Evolutionary conservation across 2,888 invertebrate genomes (phyloP).

Genomic region (Drosophila ochracea): DNA sequence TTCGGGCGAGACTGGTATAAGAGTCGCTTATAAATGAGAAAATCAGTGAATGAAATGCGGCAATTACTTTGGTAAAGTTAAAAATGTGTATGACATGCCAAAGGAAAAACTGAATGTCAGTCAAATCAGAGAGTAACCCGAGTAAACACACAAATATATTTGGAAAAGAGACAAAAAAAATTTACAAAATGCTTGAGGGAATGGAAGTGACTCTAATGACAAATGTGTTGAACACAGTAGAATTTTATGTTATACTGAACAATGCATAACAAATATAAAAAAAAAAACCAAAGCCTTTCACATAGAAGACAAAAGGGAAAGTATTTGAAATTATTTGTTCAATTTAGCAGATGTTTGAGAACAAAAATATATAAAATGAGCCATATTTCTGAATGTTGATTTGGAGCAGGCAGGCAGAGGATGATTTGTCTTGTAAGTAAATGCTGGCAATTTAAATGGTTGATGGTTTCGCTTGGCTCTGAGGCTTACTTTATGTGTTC

Average conservation of each 20-base stretch:
- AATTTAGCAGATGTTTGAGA: conserved; percentile 8
- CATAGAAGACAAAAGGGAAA: conserved; percentile 2
- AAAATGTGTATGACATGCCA: conserved; percentile 11
- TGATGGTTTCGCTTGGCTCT: conserved; percentile 8
- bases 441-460: conserved; percentile 7
- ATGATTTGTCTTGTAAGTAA: conserved; percentile 7
- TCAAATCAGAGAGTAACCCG: neutral
- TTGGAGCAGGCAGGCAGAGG: neutral
- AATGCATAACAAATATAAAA: neutral
- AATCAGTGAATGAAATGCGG: conserved; percentile 7
- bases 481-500: neutral
- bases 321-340: conserved; percentile 4
- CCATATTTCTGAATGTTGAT: conserved; percentile 15
- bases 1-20: conserved; percentile 34
- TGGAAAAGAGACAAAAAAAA: neutral
- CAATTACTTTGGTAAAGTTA: conserved; percentile 10
- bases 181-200: conserved; percentile 13
- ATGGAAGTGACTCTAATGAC: conserved; percentile 15
- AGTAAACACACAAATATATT: neutral
- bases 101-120: conserved; percentile 1
- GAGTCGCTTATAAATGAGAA: conserved; percentile 1
- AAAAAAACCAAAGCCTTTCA: conserved; percentile 7
- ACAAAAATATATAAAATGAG: conserved; percentile 1
- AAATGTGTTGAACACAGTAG: conserved; percentile 27
- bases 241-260: conserved; percentile 20